Conservation (phyloP, 2,797 vertebrate genomes). For the Syngnathus rostellatus region DNA sequence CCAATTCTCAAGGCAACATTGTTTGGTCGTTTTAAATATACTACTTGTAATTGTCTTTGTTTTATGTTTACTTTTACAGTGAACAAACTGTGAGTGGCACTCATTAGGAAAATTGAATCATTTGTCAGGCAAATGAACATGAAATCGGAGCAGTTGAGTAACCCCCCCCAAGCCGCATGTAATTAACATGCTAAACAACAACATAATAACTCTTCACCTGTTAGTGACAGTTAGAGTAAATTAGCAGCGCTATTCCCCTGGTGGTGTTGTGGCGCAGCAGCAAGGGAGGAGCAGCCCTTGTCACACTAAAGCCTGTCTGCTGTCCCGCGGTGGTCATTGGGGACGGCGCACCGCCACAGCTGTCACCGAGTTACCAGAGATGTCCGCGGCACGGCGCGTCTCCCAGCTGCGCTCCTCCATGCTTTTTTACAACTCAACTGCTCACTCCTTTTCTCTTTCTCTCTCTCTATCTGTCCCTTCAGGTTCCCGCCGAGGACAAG, state of each 20-base stretch:
- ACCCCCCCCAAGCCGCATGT: conserved; percentile 15
- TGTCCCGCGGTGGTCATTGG: conserved; percentile 37
- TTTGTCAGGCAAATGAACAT: conserved; percentile 24
- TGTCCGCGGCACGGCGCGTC: neutral
- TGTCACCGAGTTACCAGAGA: conserved; percentile 52
- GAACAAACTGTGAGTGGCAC: too few species aligned
- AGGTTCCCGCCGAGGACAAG: conserved; percentile 68
- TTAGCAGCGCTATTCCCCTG: conserved; percentile 47
- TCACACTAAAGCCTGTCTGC: conserved; percentile 52
- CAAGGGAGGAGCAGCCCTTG: conserved; percentile 45
- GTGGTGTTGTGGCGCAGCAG: conserved; percentile 37
- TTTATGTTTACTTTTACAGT: too few species aligned
- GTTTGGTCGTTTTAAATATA: too few species aligned
- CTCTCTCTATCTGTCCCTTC: conserved; percentile 36
- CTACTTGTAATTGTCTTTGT: too few species aligned
- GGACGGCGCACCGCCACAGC: conserved; percentile 47
- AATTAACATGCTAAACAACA: conserved; percentile 35
- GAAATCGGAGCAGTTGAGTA: conserved; percentile 31
- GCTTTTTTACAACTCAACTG: conserved; percentile 23
- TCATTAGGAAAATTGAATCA: conserved; percentile 8
- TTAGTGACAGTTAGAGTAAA: conserved; percentile 39
- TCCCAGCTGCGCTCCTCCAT: conserved; percentile 1
- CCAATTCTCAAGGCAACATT: too few species aligned
- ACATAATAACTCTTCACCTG: conserved; percentile 36
- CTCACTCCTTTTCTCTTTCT: conserved; percentile 30